Percentiles rank a stretch among this genome's conserved stretches.
These are phyloP conservation scores for Drosophila lacteicornis DNA, from an alignment of 1,140 invertebrate species.

Conservation along the genomic window DNA sequence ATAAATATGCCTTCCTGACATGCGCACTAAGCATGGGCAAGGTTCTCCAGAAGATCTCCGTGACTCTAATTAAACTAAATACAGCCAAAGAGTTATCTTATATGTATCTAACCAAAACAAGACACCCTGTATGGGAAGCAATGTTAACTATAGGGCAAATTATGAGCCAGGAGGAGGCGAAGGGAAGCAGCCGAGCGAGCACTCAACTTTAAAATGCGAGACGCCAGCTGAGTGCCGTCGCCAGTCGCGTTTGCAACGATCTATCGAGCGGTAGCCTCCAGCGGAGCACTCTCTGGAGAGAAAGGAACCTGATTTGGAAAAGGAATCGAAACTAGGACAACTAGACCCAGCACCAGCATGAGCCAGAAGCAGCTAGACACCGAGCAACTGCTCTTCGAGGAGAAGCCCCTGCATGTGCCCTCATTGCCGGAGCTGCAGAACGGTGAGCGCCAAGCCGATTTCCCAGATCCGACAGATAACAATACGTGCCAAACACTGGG, in stretches of 20 bases:
- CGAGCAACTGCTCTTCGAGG: conserved; percentile 80
- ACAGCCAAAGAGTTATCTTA: conserved; percentile 67
- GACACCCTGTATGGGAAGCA: conserved; percentile 67
- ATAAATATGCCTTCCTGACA: conserved; percentile 32
- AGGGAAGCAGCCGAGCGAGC: conserved; percentile 11
- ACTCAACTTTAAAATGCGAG: conserved; percentile 51
- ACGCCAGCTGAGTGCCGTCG: conserved; percentile 6
- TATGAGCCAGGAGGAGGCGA: background rate
- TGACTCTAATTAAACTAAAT: conserved; percentile 57
- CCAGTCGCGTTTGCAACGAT: conserved; percentile 71
- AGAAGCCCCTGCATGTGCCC: conserved; percentile 85
- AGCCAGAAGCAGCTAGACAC: conserved; percentile 67
- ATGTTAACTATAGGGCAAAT: conserved; percentile 78
- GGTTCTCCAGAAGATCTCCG: conserved; percentile 11
- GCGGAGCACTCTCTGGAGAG: conserved; percentile 1
- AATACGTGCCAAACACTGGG: conserved; percentile 23
- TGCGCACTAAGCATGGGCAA: conserved; percentile 43
- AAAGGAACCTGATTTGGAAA: conserved; percentile 16
- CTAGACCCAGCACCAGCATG: conserved; percentile 32
- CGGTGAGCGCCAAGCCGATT: conserved; percentile 77
- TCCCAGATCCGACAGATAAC: conserved; percentile 26
- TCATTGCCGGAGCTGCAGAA: conserved; percentile 85
- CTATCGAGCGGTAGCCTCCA: conserved; percentile 51
- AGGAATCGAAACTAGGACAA: conserved; percentile 41
- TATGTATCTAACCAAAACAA: conserved; percentile 17